phyloP scores from a whole-genome alignment of 2,888 invertebrate genomes.

The Dusona sp. region DNA sequence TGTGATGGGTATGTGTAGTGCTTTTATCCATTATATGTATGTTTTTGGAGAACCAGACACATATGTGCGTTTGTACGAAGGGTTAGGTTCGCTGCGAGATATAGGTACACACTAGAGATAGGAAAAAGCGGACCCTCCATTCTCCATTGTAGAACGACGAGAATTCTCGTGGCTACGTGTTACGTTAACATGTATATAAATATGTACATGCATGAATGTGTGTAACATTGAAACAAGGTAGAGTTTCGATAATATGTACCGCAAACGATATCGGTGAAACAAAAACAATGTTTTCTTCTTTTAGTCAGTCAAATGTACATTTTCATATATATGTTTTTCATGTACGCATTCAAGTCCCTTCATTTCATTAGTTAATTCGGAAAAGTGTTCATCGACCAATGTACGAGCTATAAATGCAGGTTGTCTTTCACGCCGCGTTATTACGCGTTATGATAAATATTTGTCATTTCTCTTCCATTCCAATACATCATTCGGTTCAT shows the following conservation, averaged over 20 bases:
- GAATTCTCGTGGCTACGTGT: slow-evolving; percentile 43
- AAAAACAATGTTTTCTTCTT: slow-evolving; percentile 55
- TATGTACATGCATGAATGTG: background rate
- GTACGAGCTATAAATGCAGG: background rate
- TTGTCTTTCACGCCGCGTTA: slow-evolving; percentile 1
- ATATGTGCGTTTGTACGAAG: background rate
- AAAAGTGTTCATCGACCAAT: slow-evolving; percentile 13
- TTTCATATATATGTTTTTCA: background rate
- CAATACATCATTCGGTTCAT: background rate
- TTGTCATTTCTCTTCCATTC: background rate
- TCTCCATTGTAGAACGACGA: slow-evolving; percentile 34
- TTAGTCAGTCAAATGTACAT: background rate
- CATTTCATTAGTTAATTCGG: slow-evolving; percentile 13
- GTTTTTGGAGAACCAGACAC: slow-evolving; percentile 3
- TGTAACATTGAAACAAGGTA: slow-evolving; percentile 9
- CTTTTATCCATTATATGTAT: background rate
- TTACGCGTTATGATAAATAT: slow-evolving; percentile 20
- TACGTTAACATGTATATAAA: background rate
- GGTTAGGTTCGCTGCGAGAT: slow-evolving; percentile 30
- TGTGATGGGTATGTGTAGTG: slow-evolving; percentile 41
- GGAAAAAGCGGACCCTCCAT: slow-evolving; percentile 45
- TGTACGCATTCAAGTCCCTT: background rate
- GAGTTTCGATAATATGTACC: slow-evolving; percentile 55
- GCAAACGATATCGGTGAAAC: slow-evolving; percentile 60
- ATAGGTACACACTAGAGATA: slow-evolving; percentile 50